Evolutionary conservation across 1,140 invertebrate genomes (phyloP), one percentile per base, ranked within the genome.

Genomic region (Drosophila trapezifrons): DNA sequence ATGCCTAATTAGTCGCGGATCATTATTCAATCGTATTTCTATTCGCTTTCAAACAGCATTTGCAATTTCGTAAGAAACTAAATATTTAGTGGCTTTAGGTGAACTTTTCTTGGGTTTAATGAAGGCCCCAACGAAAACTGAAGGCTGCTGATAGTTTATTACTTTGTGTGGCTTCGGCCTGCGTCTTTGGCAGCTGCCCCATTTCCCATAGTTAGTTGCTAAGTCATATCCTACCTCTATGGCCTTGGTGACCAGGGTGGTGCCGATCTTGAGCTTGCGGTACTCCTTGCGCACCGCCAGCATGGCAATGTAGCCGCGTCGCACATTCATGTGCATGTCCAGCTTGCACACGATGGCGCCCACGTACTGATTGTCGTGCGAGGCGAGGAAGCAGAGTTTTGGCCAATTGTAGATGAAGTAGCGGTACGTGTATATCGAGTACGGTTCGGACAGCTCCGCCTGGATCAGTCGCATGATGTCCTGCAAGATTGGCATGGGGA

Each of bases 371-470:
- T 95, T 94, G 77, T 95, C 95, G 93, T 97, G 95, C 94, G 97
- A 96, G 78, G 97, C 97, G 93, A 99, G 94, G 93, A 99, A 99
- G 93, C 98, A 99, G 65, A 99, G 93, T 93, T 99, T 98, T 92
- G 99, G 99, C 99, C 99, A 99, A 93, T 99, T 99, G 92, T 99
- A 98, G 92, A 99, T 99, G 94, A 99, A 99, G 95, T 99, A 99
- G 94, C 99, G 96, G 94, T 99, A 99, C 38, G 99, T 99, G 93
- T 99, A 99, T 93, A 99, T 99, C 67, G 98, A 99, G 94, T 99
- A 99, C 29, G 99, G 99, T 95, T 99, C 99, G 70, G 98, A 99
- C 74, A 99, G 94, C 94, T 99, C 99, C 92, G 98, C 99, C 91
- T 99, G 98, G 92, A 99, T 99, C 86, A 99, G 95, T 94, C 96